A percentile compares a stretch with the other conserved stretches of the same genome.
These are phyloP conservation scores for Pegea sp. DNA, from an alignment of 23 tunicate species.

Conservation along the genomic window DNA sequence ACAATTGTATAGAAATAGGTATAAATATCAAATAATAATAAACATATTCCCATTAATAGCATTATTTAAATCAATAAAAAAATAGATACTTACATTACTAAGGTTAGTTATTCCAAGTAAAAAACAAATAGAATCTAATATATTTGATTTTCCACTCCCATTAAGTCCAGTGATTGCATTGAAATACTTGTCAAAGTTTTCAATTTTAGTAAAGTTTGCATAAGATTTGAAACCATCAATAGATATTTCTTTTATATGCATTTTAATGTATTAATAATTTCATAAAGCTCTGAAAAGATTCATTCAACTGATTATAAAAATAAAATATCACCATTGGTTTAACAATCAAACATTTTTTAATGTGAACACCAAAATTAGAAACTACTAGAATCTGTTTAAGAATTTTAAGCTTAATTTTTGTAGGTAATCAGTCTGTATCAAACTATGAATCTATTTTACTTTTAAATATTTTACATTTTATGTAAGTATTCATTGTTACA, in stretches of 20 bases:
- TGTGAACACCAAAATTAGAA: too few species aligned
- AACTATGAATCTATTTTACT: too few species aligned
- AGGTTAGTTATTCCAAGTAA: slow-evolving; percentile 75
- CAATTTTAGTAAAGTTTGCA: slow-evolving; percentile 76
- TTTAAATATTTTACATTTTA: too few species aligned
- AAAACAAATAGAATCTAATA: slow-evolving; percentile 86
- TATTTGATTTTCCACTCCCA: slow-evolving; percentile 94
- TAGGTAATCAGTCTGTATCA: too few species aligned
- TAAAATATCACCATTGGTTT: too few species aligned
- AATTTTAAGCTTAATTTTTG: too few species aligned
- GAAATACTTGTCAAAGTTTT: slow-evolving; percentile 60
- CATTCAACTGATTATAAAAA: too few species aligned
- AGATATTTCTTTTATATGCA: slow-evolving; percentile 62
- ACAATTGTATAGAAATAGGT: not conserved
- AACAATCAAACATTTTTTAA: too few species aligned
- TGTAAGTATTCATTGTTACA: too few species aligned
- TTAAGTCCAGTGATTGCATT: slow-evolving; percentile 93
- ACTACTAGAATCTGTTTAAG: too few species aligned
- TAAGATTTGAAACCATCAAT: slow-evolving; percentile 93
- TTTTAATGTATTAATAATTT: slow-evolving; percentile 3
- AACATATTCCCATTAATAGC: not conserved
- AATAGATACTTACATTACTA: slow-evolving; percentile 21
- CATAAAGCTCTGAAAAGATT: too few species aligned
- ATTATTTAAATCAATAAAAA: not conserved
- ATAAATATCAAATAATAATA: not conserved